Percentiles rank a stretch among this genome's conserved stretches.
phyloP scores from a whole-genome alignment of 2,113 vertebrate genomes.

The Embiotoca jacksoni region DNA sequence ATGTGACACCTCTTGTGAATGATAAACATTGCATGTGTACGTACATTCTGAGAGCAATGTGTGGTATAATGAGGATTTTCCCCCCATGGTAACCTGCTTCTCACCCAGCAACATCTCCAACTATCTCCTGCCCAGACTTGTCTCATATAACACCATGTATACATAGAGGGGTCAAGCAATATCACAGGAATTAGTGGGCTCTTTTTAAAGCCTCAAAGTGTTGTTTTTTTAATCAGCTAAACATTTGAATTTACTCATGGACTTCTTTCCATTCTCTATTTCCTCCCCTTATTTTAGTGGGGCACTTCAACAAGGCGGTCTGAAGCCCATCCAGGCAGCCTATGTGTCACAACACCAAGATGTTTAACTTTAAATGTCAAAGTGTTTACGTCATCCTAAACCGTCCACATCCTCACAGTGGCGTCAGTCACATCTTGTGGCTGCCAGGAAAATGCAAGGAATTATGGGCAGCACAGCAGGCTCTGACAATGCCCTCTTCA shows the following conservation, averaged over 20 bases:
- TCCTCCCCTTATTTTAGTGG: not conserved
- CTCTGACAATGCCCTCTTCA: slow-evolving; percentile 64
- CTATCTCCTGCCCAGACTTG: not conserved
- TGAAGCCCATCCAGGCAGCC: not conserved
- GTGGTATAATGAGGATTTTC: slow-evolving; percentile 19
- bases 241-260: not conserved
- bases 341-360: not conserved
- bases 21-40: too few species aligned
- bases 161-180: not conserved
- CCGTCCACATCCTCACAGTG: slow-evolving; percentile 1
- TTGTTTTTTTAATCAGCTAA: not conserved
- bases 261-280: not conserved
- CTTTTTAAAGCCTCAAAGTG: not conserved
- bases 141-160: not conserved
- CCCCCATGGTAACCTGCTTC: slow-evolving; percentile 25
- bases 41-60: not conserved
- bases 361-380: not conserved
- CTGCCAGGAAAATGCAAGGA: slow-evolving; percentile 44
- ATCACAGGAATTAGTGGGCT: not conserved
- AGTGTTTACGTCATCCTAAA: not conserved
- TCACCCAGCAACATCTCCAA: slow-evolving; percentile 9
- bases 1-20: not conserved
- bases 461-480: slow-evolving; percentile 30
- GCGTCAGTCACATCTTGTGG: not conserved
- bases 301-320: not conserved